Evolutionary conservation across 2,797 vertebrate species (phyloP), one percentile per base, ranked within the genome.

Genomic region (Coluber constrictor): DNA sequence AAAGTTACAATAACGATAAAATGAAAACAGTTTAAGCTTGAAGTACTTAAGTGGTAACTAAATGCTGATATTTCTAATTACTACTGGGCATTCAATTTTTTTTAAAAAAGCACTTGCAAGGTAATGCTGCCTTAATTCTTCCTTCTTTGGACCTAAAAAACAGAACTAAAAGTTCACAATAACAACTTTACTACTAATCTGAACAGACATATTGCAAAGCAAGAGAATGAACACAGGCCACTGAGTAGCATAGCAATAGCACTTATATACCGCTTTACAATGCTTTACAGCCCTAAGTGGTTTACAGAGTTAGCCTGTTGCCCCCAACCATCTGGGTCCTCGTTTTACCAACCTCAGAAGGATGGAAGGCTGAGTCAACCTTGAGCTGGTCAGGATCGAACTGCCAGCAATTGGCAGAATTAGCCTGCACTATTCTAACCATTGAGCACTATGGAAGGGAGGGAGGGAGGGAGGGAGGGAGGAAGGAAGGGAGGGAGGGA

Each of bases 21-120:
- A 92, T 43, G 91, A 92, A 95, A 96, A 95, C 86, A 47, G 51
- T 94, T 43, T 87, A 93, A 92, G 89, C 94, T 95, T 93, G 93
- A 37, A 57, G 54, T 83, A 90, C 90, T 12, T 96, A 94, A 95
- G 87, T 95, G 88, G 91, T 95, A 92, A 83, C 86, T 94, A 86
- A 95, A 90, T 55, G 47, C 92, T 94, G 79, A 95, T 95, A 79
- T 91, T 57, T 93, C 54, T 93, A 90, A 96, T 90, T 88, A 56
- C 89, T 95, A 92, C 3, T 95, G 92, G 87, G 70, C 94, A 94
- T 63, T 29, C 92, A 95, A 91, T 93, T 96, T 51, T 51, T 51
- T 51, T 51, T 3, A 11, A n/a, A 95, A 66, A 27, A 95, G 92
- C 92, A 93, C 90, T 94, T 94, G 94, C 93, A 92, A 93, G 16